Conservation (phyloP, 2,888 invertebrate genomes). For the Eupeodes latifasciatus region DNA sequence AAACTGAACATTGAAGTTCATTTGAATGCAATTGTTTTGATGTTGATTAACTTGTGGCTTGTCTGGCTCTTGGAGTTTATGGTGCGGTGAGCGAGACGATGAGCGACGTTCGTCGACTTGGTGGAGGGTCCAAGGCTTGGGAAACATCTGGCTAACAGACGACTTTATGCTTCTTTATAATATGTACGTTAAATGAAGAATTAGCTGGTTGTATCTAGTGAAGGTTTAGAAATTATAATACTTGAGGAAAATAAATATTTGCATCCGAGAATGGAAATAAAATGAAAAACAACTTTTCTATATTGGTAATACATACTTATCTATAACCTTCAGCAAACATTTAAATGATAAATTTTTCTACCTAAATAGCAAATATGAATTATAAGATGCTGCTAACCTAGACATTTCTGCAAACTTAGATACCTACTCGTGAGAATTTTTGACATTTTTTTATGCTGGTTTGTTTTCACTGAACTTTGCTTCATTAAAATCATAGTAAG, state of each 20-base stretch:
- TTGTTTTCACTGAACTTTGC: no score
- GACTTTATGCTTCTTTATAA: conserved; percentile 51
- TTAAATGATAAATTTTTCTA: no score
- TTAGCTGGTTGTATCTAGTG: not conserved
- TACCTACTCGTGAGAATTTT: no score
- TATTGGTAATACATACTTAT: no score
- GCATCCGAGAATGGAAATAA: not conserved
- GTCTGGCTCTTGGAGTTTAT: conserved; percentile 20
- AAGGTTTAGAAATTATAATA: not conserved
- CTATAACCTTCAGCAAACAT: no score
- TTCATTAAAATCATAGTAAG: no score
- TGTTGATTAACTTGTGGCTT: conserved; percentile 67
- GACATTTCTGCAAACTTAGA: no score
- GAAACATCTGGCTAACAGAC: conserved; percentile 71
- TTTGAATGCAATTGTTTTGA: conserved; percentile 42
- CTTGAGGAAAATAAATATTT: not conserved
- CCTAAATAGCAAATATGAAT: no score
- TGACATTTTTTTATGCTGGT: no score
- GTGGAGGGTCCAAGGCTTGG: conserved; percentile 31
- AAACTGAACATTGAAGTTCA: conserved; percentile 41
- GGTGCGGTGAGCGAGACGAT: not conserved
- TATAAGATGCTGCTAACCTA: no score
- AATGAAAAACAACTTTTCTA: conserved; percentile 2
- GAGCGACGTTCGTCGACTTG: no score
- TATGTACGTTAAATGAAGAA: conserved; percentile 25